Evolutionary conservation across 2,888 invertebrate species (phyloP), one percentile per base, ranked within the genome.

Genomic region (Zonitis immaculata): DNA sequence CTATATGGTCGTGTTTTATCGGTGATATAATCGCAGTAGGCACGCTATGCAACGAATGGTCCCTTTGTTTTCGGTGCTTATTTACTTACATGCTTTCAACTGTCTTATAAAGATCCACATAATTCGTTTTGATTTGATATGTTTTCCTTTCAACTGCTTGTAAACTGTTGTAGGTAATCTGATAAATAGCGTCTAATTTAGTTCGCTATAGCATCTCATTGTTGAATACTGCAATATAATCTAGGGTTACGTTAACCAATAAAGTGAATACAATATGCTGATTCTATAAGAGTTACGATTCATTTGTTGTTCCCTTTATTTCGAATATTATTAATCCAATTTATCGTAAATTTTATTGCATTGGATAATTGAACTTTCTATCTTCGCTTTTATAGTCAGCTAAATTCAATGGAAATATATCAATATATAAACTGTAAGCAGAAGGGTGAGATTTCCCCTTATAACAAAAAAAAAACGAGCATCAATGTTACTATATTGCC

Each of bases 261-360:
- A 35, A 1, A 16, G 6, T 9, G 35, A 16, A 9, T 8, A 35
- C 14, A 16, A 32, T 1, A 12, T 39, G 39, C 18, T 39, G 39
- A 20, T 39, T 16, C 20, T 39, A n/a, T n/a, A n/a, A n/a, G 39
- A 20, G 11, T 39, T 20, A 39, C 11, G 6, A 3, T 6, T 9
- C 20, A 6, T 2, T 39, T n/a, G n/a, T n/a, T n/a, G n/a, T 39
- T 16, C 39, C 39, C 18, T 6, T n/a, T n/a, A n/a, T n/a, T n/a
- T n/a, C n/a, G n/a, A n/a, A n/a, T n/a, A 20, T 4, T 18, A 39
- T 39, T 20, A 39, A 39, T 20, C 20, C n/a, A 8, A n/a, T 26
- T 43, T 42, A 42, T 49, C 49, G 49, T 46, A 49, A 44, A 53
- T 42, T 53, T 53, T 53, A 53, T 49, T 14, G 49, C 44, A 42